A percentile compares a stretch with the other conserved stretches of the same genome.
Evolutionary conservation across 2,888 invertebrate species (phyloP).

Genomic region (Perizoma flavofasciatum): DNA sequence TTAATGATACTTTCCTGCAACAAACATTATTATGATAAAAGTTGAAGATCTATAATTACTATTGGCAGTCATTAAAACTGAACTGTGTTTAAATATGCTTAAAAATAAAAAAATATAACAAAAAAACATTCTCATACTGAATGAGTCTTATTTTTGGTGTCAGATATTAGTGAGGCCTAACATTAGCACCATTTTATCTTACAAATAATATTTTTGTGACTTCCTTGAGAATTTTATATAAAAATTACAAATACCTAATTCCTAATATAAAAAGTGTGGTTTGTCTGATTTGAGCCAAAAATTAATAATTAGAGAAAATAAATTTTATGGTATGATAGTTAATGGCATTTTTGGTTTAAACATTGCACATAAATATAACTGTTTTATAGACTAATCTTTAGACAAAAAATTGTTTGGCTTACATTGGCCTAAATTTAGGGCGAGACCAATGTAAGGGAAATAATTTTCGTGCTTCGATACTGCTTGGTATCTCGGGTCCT

Average conservation of each 20-base stretch:
- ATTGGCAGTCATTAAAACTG: slow-evolving; percentile 80
- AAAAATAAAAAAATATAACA: slow-evolving; percentile 79
- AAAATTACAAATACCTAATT: slow-evolving; percentile 83
- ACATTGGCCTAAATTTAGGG: slow-evolving; percentile 71
- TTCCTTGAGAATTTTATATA: slow-evolving; percentile 81
- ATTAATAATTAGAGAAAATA: slow-evolving; percentile 66
- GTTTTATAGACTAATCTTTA: slow-evolving; percentile 62
- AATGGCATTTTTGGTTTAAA: slow-evolving; percentile 82
- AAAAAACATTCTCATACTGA: slow-evolving; percentile 79
- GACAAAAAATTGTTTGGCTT: slow-evolving; percentile 70
- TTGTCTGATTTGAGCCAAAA: slow-evolving; percentile 81
- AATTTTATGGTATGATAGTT: slow-evolving; percentile 71
- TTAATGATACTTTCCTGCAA: slow-evolving; percentile 80
- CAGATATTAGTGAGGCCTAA: slow-evolving; percentile 82
- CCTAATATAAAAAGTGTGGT: slow-evolving; percentile 81
- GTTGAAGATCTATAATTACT: slow-evolving; percentile 70
- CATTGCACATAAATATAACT: slow-evolving; percentile 78
- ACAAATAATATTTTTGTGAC: slow-evolving; percentile 82
- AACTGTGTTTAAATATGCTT: slow-evolving; percentile 80
- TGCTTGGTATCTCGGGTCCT: slow-evolving; percentile 50
- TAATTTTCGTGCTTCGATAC: slow-evolving; percentile 65
- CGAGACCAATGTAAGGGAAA: slow-evolving; percentile 74
- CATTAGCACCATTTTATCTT: slow-evolving; percentile 82
- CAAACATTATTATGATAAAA: slow-evolving; percentile 67
- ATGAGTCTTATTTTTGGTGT: slow-evolving; percentile 82